Evolutionary conservation across 2,797 vertebrate species (phyloP).

Genomic region (Falco naumanni): DNA sequence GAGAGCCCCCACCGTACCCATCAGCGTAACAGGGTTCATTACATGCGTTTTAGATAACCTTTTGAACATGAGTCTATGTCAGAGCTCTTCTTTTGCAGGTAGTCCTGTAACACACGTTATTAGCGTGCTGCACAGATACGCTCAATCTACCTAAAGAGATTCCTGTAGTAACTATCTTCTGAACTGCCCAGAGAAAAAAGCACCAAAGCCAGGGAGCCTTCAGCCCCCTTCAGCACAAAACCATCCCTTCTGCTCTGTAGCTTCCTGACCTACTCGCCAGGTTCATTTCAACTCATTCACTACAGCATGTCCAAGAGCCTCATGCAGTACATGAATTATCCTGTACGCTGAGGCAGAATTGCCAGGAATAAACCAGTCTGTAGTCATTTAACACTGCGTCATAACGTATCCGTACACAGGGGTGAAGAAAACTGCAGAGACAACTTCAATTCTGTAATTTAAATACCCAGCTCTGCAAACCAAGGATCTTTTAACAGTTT

Average conservation of each 20-base stretch:
- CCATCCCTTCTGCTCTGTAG: neutral
- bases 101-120: neutral
- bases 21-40: too few species aligned
- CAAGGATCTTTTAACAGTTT: neutral
- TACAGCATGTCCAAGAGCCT: neutral
- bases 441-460: neutral
- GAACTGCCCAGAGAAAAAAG: neutral
- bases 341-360: neutral
- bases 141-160: neutral
- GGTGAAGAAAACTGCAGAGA: neutral
- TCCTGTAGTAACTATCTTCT: neutral
- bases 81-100: neutral
- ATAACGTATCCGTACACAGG: neutral
- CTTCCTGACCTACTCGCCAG: neutral
- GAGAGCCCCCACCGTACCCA: neutral
- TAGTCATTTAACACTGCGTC: neutral
- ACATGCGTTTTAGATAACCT: neutral
- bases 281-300: neutral
- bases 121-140: neutral
- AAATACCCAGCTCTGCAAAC: neutral
- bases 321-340: neutral
- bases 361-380: neutral
- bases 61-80: neutral
- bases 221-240: neutral
- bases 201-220: neutral